Conservation (phyloP, 2,797 vertebrate species). For the Setipinna tenuifilis region DNA sequence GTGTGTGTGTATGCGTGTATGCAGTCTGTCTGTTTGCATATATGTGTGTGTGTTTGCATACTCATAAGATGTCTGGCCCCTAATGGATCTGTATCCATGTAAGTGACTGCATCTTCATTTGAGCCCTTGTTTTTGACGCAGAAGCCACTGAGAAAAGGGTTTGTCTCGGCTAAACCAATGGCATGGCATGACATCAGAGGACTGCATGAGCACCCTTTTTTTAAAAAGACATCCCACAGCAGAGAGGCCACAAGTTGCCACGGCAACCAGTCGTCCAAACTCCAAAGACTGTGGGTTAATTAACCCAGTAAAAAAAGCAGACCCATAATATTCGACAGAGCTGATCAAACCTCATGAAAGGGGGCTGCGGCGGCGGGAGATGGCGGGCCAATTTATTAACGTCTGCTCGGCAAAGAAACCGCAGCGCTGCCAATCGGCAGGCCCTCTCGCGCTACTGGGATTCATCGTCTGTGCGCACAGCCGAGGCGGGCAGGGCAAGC, state of each 20-base stretch:
- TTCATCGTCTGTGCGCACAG: neutral
- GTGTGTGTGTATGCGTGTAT: neutral
- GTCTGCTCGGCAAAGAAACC: slow-evolving; percentile 42
- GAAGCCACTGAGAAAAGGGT: neutral
- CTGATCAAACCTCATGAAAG: slow-evolving; percentile 54
- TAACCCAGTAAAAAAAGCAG: slow-evolving; percentile 45
- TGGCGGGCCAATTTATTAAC: slow-evolving; percentile 49
- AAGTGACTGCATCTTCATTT: neutral
- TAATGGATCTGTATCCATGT: neutral
- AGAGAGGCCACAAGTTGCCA: slow-evolving; percentile 29
- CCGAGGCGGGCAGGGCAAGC: too few species aligned
- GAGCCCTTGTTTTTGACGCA: neutral
- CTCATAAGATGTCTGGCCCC: too few species aligned
- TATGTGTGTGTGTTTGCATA: neutral
- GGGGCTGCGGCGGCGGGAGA: slow-evolving; percentile 30
- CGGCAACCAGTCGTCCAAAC: slow-evolving; percentile 56
- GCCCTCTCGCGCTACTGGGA: slow-evolving; percentile 35
- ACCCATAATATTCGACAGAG: slow-evolving; percentile 57
- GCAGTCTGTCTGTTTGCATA: neutral
- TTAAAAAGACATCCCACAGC: slow-evolving; percentile 28
- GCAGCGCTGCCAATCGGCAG: slow-evolving; percentile 51
- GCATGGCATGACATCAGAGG: slow-evolving; percentile 44
- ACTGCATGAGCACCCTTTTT: slow-evolving; percentile 42
- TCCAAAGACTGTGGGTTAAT: slow-evolving; percentile 49
- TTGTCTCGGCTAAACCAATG: slow-evolving; percentile 26